Conservation (phyloP, 2,888 invertebrate genomes). For the Thymelicus sylvestris region DNA sequence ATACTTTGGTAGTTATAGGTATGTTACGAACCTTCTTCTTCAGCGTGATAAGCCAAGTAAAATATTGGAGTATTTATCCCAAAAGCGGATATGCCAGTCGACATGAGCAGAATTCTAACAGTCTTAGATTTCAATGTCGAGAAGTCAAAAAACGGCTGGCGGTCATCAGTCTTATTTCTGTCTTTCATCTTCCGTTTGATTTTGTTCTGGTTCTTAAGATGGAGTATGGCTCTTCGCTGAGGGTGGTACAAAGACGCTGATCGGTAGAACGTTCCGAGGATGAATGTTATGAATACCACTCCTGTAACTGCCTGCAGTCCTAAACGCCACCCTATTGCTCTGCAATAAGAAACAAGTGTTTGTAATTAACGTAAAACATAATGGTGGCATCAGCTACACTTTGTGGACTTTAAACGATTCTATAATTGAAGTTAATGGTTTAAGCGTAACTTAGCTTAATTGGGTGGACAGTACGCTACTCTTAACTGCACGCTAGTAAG, state of each 20-base stretch:
- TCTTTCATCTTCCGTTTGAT: constrained; percentile 92
- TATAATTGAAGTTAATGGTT: constrained; percentile 2
- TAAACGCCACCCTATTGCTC: constrained; percentile 92
- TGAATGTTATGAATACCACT: constrained; percentile 91
- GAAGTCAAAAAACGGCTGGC: constrained; percentile 94
- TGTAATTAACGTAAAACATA: background rate
- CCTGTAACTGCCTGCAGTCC: constrained; percentile 95
- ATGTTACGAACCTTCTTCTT: constrained; percentile 87
- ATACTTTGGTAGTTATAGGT: background rate
- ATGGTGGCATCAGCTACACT: background rate
- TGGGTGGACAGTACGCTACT: constrained; percentile 20
- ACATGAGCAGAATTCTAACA: constrained; percentile 91
- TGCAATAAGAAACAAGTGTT: constrained; percentile 61
- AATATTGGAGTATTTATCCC: constrained; percentile 95
- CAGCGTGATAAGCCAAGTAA: constrained; percentile 91
- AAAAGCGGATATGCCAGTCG: constrained; percentile 91
- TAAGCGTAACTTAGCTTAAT: constrained; percentile 6
- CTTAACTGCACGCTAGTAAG: constrained; percentile 14
- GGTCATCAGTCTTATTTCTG: constrained; percentile 90
- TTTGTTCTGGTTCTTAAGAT: constrained; percentile 92
- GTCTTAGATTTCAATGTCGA: constrained; percentile 93
- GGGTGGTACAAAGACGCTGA: constrained; percentile 95
- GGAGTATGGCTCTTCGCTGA: constrained; percentile 93
- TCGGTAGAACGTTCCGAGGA: constrained; percentile 94
- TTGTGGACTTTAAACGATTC: background rate